phyloP scores from a whole-genome alignment of 2,113 vertebrate species.

The Oreocharis arfaki region DNA sequence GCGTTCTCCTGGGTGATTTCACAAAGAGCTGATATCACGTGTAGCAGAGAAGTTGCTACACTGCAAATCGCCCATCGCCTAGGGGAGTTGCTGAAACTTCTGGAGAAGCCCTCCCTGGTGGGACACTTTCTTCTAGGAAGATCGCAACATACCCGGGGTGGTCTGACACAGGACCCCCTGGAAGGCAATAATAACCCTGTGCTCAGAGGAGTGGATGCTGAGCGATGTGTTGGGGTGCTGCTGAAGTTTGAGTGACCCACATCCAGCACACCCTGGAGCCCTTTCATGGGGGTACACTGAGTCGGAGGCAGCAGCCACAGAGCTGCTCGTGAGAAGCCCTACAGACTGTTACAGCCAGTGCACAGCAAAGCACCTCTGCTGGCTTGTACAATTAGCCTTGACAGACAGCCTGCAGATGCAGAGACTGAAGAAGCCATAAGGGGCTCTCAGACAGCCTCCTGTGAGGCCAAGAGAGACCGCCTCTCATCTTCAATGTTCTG shows the following conservation, averaged over 20 bases:
- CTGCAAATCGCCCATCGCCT: too few relatives aligned
- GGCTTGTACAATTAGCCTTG: neutral
- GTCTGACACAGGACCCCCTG: too few relatives aligned
- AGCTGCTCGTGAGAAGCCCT: neutral
- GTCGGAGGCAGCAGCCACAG: neutral
- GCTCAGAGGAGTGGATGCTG: neutral
- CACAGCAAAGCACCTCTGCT: neutral
- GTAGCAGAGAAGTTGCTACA: too few relatives aligned
- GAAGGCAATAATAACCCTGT: too few relatives aligned
- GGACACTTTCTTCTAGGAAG: too few relatives aligned
- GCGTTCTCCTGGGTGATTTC: too few relatives aligned
- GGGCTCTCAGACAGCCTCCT: neutral
- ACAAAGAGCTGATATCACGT: too few relatives aligned
- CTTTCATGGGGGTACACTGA: fast-evolving
- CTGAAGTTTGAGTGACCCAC: neutral
- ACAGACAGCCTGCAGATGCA: neutral
- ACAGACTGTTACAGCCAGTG: neutral
- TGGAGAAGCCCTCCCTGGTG: too few relatives aligned
- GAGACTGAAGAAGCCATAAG: neutral
- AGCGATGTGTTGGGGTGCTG: neutral
- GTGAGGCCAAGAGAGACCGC: neutral
- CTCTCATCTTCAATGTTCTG: neutral
- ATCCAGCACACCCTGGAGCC: neutral
- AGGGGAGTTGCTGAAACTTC: too few relatives aligned
- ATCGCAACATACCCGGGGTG: too few relatives aligned